phyloP scores from a whole-genome alignment of 92 coral and sea anemone species.

The Montipora capitata region DNA sequence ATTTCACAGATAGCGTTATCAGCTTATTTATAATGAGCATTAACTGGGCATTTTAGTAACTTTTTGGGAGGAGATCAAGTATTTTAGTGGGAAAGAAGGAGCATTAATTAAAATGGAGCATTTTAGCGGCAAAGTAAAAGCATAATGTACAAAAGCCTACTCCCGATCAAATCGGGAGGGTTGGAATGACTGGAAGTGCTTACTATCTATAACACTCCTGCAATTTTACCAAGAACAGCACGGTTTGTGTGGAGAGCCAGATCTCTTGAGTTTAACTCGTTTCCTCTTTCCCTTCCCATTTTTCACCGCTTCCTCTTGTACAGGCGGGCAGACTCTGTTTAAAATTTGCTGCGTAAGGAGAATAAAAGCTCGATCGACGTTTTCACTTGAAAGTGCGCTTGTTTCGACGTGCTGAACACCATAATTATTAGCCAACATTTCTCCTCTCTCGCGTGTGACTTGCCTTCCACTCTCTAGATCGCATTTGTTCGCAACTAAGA shows the following conservation, averaged over 20 bases:
- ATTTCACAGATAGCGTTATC: no score
- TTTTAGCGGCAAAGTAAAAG: no score
- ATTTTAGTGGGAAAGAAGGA: no score
- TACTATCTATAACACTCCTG: not conserved
- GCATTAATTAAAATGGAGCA: no score
- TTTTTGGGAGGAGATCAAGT: no score
- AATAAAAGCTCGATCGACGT: conserved; percentile 90
- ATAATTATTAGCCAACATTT: conserved; percentile 83
- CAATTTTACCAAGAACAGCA: conserved; percentile 37
- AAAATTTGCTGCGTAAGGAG: conserved; percentile 90
- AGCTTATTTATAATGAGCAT: no score
- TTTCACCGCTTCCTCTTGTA: conserved; percentile 84
- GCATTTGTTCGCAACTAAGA: conserved; percentile 95
- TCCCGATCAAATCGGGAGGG: no score
- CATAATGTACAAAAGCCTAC: no score
- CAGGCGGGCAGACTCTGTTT: conserved; percentile 97
- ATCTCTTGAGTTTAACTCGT: conserved; percentile 82
- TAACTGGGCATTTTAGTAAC: no score
- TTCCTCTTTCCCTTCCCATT: conserved; percentile 86
- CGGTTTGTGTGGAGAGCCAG: conserved; percentile 64
- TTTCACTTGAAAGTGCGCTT: conserved; percentile 90
- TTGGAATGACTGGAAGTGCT: no score
- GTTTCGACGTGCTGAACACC: conserved; percentile 86
- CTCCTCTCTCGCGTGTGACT: conserved; percentile 87
- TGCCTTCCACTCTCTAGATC: conserved; percentile 83